These are phyloP conservation scores for Eupeodes corollae DNA, from an alignment of 1,140 invertebrate species.

Conservation along the genomic window DNA sequence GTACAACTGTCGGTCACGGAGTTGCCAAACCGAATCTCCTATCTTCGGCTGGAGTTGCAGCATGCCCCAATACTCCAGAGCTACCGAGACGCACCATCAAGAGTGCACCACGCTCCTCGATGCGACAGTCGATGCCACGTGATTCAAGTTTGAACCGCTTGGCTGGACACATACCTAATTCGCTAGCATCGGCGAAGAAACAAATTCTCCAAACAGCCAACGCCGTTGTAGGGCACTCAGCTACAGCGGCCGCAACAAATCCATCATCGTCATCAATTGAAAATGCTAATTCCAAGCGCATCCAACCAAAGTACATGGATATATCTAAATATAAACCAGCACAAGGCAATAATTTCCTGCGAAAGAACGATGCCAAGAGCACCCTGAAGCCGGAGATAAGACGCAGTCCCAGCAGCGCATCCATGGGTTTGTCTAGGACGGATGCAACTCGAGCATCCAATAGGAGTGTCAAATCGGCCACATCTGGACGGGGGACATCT, in stretches of 20 bases:
- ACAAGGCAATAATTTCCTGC: constrained; percentile 41
- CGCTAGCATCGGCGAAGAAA: constrained; percentile 32
- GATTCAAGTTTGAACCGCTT: constrained; percentile 34
- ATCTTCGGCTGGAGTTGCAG: constrained; percentile 23
- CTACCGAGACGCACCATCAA: constrained; percentile 35
- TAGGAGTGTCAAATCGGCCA: constrained; percentile 25
- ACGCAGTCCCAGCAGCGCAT: constrained; percentile 32
- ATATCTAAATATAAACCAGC: constrained; percentile 47
- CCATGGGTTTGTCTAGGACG: constrained; percentile 23
- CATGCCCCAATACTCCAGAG: constrained; percentile 44
- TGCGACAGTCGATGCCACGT: constrained; percentile 32
- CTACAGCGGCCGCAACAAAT: constrained; percentile 25
- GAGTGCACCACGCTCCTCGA: constrained; percentile 18
- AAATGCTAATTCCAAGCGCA: constrained; percentile 9
- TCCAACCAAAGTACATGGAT: constrained; percentile 42
- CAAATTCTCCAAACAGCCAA: constrained; percentile 32
- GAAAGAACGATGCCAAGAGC: constrained; percentile 46
- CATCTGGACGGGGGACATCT: constrained; percentile 12
- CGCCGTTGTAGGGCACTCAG: constrained; percentile 17
- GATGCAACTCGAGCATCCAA: constrained; percentile 29
- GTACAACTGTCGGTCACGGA: constrained; percentile 20
- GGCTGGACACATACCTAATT: constrained; percentile 31
- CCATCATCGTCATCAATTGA: constrained; percentile 6
- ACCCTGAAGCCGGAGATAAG: constrained; percentile 39
- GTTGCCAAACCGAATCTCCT: constrained; percentile 26